phyloP scores from a whole-genome alignment of 2,888 invertebrate genomes.

The Diarsia mendica region DNA sequence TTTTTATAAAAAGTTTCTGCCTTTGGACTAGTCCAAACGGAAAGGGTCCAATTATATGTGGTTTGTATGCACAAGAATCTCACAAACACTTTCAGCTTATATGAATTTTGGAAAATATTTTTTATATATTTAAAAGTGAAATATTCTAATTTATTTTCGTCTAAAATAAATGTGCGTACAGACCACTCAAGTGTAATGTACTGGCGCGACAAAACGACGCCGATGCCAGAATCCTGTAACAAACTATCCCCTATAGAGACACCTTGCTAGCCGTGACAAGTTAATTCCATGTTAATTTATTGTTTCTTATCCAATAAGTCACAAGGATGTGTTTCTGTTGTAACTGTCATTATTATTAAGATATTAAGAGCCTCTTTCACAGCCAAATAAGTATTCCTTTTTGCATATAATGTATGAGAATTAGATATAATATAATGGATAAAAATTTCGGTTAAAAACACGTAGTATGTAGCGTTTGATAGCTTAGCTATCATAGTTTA shows the following conservation, averaged over 20 bases:
- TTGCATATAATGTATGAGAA: conserved; percentile 48
- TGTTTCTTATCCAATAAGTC: conserved; percentile 63
- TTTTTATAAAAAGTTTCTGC: conserved; percentile 57
- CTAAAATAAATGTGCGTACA: conserved; percentile 52
- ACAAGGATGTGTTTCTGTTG: conserved; percentile 66
- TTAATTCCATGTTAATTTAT: conserved; percentile 75
- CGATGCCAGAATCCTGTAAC: conserved; percentile 13
- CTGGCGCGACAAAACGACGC: conserved; percentile 10
- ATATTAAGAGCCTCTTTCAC: conserved; percentile 67
- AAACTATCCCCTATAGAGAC: conserved; percentile 39
- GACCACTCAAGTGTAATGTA: conserved; percentile 27
- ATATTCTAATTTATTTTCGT: conserved; percentile 37
- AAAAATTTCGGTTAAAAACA: conserved; percentile 36
- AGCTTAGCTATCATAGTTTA: conserved; percentile 56
- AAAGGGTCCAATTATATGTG: conserved; percentile 57
- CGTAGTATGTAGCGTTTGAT: conserved; percentile 57
- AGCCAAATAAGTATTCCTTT: conserved; percentile 44
- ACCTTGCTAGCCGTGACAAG: conserved; percentile 59
- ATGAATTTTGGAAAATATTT: conserved; percentile 36
- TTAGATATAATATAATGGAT: conserved; percentile 35
- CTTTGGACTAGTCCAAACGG: conserved; percentile 57
- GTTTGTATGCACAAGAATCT: conserved; percentile 74
- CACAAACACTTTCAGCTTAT: conserved; percentile 49
- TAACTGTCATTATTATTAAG: conserved; percentile 60
- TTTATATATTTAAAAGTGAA: conserved; percentile 15